phyloP scores from a whole-genome alignment of 2,113 vertebrate genomes.

The Patagioenas fasciata region DNA sequence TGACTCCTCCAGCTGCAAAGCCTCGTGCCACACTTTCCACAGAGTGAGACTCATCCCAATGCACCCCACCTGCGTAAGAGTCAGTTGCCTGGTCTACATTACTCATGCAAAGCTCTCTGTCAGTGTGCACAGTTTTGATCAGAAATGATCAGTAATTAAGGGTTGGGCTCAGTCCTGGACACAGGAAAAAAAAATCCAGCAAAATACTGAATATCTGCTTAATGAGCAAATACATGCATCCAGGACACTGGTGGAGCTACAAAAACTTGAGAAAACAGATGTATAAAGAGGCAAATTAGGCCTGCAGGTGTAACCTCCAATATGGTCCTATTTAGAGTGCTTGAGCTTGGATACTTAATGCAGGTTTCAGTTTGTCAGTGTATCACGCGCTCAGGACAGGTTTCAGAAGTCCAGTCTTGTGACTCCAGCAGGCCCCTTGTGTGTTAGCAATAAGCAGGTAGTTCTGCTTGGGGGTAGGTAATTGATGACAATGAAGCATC shows the following conservation, averaged over 20 bases:
- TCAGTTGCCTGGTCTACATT: neutral
- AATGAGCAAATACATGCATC: neutral
- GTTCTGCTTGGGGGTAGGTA: neutral
- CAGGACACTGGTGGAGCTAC: neutral
- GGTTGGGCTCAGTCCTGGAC: neutral
- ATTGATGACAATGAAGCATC: neutral
- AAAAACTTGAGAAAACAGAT: neutral
- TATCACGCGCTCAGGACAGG: neutral
- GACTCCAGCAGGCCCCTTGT: neutral
- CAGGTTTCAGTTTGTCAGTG: neutral
- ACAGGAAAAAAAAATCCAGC: rapidly evolving
- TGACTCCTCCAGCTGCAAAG: neutral
- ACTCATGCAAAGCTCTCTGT: neutral
- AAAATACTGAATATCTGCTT: neutral
- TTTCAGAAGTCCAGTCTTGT: neutral
- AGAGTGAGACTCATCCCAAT: neutral
- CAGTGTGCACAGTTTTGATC: neutral
- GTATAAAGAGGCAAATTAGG: neutral
- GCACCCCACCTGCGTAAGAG: neutral
- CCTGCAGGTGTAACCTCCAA: neutral
- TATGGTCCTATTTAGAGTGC: neutral
- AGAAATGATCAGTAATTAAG: slow-evolving; percentile 3
- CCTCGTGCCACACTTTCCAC: slow-evolving; percentile 5
- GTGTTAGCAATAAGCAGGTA: neutral
- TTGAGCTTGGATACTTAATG: neutral